Conservation (phyloP, 2,113 vertebrate genomes). For the Arizona elegans region DNA sequence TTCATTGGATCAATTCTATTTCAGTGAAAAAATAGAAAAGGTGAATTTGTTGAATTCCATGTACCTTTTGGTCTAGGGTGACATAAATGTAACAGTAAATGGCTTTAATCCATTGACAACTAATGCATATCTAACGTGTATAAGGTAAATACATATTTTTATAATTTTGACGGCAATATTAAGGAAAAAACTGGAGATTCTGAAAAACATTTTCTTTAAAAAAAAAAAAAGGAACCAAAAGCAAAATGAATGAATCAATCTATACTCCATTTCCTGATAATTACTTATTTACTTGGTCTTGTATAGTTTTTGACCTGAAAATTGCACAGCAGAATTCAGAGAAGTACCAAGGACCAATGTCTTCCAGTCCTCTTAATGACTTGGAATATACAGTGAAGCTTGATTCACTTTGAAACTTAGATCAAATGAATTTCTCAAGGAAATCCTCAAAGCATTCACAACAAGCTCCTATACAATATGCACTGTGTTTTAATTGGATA, state of each 20-base stretch:
- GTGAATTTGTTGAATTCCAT: neutral
- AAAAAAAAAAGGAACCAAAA: neutral
- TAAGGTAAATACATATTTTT: neutral
- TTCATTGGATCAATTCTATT: neutral
- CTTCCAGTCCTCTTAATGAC: neutral
- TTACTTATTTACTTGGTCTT: neutral
- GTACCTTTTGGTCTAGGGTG: neutral
- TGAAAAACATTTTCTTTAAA: neutral
- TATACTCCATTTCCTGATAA: neutral
- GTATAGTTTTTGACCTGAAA: neutral
- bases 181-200: neutral
- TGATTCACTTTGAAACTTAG: neutral
- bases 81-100: neutral
- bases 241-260: neutral
- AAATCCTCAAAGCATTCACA: neutral
- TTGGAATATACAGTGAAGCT: neutral
- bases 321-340: neutral
- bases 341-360: neutral
- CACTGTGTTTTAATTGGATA: neutral
- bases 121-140: neutral
- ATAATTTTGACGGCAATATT: neutral
- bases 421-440: neutral
- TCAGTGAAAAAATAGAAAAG: neutral
- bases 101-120: neutral
- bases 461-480: neutral